Base-by-base conservation (phyloP, 2,797 vertebrate species). In the Pipistrellus kuhlii region DNA sequence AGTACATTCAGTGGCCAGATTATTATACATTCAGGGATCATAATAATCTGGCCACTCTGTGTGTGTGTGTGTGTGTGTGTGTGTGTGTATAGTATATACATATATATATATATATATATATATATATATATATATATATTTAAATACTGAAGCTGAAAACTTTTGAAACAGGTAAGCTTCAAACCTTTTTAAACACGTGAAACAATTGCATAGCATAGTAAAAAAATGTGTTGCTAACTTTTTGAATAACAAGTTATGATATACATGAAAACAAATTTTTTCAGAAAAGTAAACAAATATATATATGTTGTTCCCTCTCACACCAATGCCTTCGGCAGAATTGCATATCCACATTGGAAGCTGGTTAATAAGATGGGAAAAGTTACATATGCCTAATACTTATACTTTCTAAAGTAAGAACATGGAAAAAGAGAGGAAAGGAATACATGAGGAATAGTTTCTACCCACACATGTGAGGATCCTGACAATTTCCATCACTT, bases 391-490 rank as follows among this genome's bases (percentile, higher is more conserved):
- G 18, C 13, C 15, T 27, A 41, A 25, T 8, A 57, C 12, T 57
- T 81, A 6, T 21, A 0, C 38, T 57, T 13, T 88, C 9, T 68
- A 81, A 89, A 51, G 32, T 55, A 15, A 90, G 25, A 75, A n/a
- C 6, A 32, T 14, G 8, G 15, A 66, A 69, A 75, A 5, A 35
- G 18, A 87, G 21, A 11, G 10, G 10, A 92, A 85, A 75, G 7
- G 4, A 83, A 73, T 35, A 35, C 2, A 14, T 1, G n/a, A 81
- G 21, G 0, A 41, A n/a, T 12, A 68, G 25, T 0, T n/a, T 23
- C 30, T 57, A 11, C 10, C n/a, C 41, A 62, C 66, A 41, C 17
- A 32, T 44, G 11, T 25, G 2, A 75, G 7, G 30, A n/a, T 41
- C 32, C 51, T 38, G 75, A 87, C 57, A 32, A 82, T 32, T 32